Base-by-base conservation (phyloP, 2,888 invertebrate genomes). In the Unio pictorum region DNA sequence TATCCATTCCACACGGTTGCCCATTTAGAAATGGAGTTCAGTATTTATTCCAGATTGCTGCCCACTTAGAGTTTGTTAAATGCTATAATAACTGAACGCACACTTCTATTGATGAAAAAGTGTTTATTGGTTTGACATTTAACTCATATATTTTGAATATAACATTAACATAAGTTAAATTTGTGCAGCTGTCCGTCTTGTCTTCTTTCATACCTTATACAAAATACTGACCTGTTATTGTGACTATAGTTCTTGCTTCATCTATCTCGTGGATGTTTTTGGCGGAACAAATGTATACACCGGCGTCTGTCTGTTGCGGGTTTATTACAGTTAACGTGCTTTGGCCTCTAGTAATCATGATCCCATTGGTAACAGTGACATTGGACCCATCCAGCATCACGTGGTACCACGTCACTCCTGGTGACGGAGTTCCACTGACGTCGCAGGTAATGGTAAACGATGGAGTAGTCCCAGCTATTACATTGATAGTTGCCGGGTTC, bases 361-460 rank as follows among this genome's bases (percentile, higher is more conserved):
- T 45, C 20, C 30, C 54, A 11, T 6, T 57, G 58, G 26, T 61
- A 77, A 74, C 70, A 56, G 73, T 64, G 20, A 70, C 71, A 45
- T 45, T 61, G 20, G 60, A 60, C 45, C 73, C 73, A 54, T 77
- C 75, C 11, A 64, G 55, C 26, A 69, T 45, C 6, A 55, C 55
- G 54, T 75, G 74, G 30, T 67, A 55, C 77, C 77, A 77, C 18
- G 72, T 70, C 63, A 77, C 72, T 6, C 26, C 30, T 1, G 77
- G 77, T 6, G 68, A 20, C 15, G 77, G 77, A 62, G 30, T 64
- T 28, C 77, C 77, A 64, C 65, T 75, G 68, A 75, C 73, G 59
- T 68, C 72, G 68, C 77, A 77, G 8, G 58, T 56, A 30, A 77
- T 73, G n/a, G 28, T 54, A 45, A 45, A 45, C 11, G 45, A 45